Evolutionary conservation across 2,888 invertebrate genomes (phyloP), one percentile per base, ranked within the genome.

Genomic region (Trypoxylon attenuatum): DNA sequence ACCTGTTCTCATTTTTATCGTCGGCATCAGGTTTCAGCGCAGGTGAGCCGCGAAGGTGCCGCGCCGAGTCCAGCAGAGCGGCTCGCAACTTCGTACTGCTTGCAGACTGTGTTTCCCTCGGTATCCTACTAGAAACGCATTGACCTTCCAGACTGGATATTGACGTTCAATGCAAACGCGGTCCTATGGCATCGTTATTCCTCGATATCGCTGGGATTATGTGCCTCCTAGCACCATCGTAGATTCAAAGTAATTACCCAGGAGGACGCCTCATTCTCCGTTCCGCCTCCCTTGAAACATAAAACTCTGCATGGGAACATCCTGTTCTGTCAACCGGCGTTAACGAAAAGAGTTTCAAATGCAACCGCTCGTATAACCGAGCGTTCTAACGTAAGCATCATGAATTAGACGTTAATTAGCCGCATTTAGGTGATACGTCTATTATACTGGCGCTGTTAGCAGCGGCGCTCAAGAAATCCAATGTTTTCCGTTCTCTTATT

Each of bases 1-100:
- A 85, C 84, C 84, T 84, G 84, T 85, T 85, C 82, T 82, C 81
- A 83, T 85, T 85, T 85, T 84, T 85, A 84, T 84, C 80, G 80
- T 79, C 77, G 71, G 79, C 81, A 78, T 84, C 84, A 80, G 79
- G 84, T 84, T 84, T 83, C 80, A 82, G 75, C 75, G 81, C 84
- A 85, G 84, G 84, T 84, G 84, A 84, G 82, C 77, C 69, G 71
- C 69, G 73, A 69, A 79, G 78, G 76, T 82, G 82, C 80, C 69
- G 70, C 69, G 67, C 63, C 69, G 39, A 71, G 68, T 63, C 74
- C 71, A 52, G 69, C 72, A 52, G 69, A 69, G 67, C 70, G 76
- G 61, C 68, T 59, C 58, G n/a, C n/a, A n/a, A n/a, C n/a, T n/a
- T n/a, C n/a, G 60, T 63, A 56, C 58, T 62, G 63, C 67, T 66